Evolutionary conservation across 2,113 vertebrate genomes (phyloP).

Genomic region (Lophotis ruficrista): DNA sequence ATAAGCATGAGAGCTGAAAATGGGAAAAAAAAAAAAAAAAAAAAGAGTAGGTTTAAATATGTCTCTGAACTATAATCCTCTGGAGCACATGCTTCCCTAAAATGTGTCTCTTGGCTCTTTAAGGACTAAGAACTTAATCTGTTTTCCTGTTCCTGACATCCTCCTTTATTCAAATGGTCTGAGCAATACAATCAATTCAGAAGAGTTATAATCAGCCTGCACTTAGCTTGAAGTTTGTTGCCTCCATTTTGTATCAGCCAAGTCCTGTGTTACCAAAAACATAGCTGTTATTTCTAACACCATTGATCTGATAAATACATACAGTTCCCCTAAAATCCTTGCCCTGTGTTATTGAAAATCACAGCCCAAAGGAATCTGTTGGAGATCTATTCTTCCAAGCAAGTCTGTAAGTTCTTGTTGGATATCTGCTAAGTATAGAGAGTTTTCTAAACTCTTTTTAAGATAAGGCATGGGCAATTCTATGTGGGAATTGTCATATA

Average conservation of each 20-base stretch:
- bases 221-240: neutral
- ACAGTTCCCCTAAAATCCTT: neutral
- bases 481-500: conserved; percentile 60
- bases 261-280: neutral
- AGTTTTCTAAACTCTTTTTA: conserved; percentile 37
- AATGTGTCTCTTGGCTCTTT: neutral
- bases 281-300: neutral
- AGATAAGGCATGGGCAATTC: conserved; percentile 29
- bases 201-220: neutral
- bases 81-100: neutral
- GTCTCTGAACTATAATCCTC: neutral
- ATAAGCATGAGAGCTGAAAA: neutral
- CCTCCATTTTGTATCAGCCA: neutral
- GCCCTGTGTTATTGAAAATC: neutral
- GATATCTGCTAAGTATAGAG: conserved; percentile 6
- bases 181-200: neutral
- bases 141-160: neutral
- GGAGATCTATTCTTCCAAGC: neutral
- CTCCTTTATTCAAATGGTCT: neutral
- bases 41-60: neutral
- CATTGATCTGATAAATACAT: neutral
- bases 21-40: too few relatives aligned
- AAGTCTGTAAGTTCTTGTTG: neutral
- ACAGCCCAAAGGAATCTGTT: neutral
- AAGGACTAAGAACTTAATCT: neutral